A percentile compares a stretch with the other conserved stretches of the same genome.
These are phyloP conservation scores for Actenoides hombroni DNA, from an alignment of 2,113 vertebrate genomes.

Conservation along the genomic window DNA sequence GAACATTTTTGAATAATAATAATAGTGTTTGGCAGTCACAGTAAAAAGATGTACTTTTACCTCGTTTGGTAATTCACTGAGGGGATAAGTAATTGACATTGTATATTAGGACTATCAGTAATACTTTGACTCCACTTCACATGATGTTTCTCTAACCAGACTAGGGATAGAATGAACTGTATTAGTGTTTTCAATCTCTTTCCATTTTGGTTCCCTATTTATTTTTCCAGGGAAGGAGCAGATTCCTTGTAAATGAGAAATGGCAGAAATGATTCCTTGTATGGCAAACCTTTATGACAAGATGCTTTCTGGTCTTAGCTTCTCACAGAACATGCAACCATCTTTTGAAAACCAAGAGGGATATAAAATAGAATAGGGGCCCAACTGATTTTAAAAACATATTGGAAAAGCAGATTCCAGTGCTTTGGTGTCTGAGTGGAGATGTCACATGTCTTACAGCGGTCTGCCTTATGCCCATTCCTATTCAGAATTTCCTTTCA, in stretches of 20 bases:
- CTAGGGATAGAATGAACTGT: neutral
- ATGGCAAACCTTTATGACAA: neutral
- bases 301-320: neutral
- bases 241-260: too few relatives aligned
- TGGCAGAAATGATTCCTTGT: neutral
- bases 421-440: neutral
- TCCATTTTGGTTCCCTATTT: neutral
- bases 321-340: neutral
- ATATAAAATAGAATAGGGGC: neutral
- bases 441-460: neutral
- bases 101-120: neutral
- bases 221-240: neutral
- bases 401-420: neutral
- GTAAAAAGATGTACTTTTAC: neutral
- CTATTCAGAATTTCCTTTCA: neutral
- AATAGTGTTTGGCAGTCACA: neutral
- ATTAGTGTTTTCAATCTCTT: neutral
- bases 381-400: neutral
- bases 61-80: neutral
- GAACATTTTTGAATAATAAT: neutral
- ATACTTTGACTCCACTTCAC: neutral
- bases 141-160: neutral
- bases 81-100: neutral
- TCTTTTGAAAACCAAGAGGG: neutral
- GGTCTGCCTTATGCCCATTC: neutral